Conservation (phyloP, 2,797 vertebrate genomes). For the Catostomus latipinnis region DNA sequence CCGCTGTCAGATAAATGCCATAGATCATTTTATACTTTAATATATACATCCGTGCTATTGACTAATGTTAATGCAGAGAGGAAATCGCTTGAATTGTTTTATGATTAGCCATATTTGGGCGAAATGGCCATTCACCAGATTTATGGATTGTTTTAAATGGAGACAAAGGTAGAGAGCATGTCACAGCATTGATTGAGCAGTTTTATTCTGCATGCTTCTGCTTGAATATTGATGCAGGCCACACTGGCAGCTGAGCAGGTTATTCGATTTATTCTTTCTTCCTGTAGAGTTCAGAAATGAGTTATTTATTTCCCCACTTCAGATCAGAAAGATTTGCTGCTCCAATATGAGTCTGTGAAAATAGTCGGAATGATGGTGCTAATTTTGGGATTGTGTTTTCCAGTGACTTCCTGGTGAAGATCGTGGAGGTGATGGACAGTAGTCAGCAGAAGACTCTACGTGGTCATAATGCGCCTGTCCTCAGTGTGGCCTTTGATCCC, state of each 20-base stretch:
- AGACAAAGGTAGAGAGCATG: conserved; percentile 60
- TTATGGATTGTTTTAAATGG: conserved; percentile 65
- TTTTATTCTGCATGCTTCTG: conserved; percentile 60
- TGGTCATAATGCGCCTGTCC: conserved; percentile 91
- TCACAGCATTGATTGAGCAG: conserved; percentile 61
- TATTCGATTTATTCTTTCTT: conserved; percentile 58
- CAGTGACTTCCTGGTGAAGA: conserved; percentile 96
- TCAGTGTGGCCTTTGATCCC: conserved; percentile 94
- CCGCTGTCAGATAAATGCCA: neutral
- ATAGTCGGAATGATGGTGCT: conserved; percentile 8
- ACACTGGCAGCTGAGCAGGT: conserved; percentile 52
- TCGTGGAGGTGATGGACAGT: conserved; percentile 90
- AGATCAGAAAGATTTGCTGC: conserved; percentile 25
- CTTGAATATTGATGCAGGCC: conserved; percentile 64
- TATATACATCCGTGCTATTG: neutral
- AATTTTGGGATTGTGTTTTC: conserved; percentile 22
- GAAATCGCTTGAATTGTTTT: conserved; percentile 29
- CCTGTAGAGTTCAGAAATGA: conserved; percentile 54
- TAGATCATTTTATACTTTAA: too few species aligned
- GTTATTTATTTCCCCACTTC: conserved; percentile 56
- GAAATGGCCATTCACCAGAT: conserved; percentile 56
- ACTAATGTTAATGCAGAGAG: neutral
- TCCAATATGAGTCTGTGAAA: conserved; percentile 41
- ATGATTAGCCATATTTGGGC: conserved; percentile 59
- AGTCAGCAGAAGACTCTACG: conserved; percentile 92